These are phyloP conservation scores for Stegastes partitus DNA, from an alignment of 2,113 vertebrate genomes.

Conservation along the genomic window DNA sequence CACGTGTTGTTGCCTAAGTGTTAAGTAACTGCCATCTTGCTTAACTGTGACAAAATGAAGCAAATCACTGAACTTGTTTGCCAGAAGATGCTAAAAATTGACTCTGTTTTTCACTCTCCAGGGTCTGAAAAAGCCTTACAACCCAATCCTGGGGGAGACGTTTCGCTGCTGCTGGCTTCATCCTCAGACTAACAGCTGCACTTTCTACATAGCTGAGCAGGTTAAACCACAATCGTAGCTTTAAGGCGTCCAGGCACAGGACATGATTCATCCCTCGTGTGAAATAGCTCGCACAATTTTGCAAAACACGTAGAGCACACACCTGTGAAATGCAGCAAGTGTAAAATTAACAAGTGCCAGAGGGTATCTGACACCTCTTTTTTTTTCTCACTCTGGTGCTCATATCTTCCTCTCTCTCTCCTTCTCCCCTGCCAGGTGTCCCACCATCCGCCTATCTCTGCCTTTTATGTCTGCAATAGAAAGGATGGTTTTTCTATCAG, in stretches of 20 bases:
- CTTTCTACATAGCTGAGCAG: conserved; percentile 98
- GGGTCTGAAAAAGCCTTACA: conserved; percentile 99
- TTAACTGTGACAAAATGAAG: not conserved
- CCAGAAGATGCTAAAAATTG: not conserved
- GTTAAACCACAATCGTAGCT: conserved; percentile 71
- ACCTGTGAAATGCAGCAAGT: conserved; percentile 9
- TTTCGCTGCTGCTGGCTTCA: conserved; percentile 98
- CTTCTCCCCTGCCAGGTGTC: conserved; percentile 88
- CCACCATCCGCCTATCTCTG: conserved; percentile 95
- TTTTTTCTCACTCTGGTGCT: conserved; percentile 1
- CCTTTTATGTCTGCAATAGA: conserved; percentile 95
- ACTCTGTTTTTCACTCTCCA: conserved; percentile 65
- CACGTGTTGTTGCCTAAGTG: too few species aligned
- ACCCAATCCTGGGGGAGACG: conserved; percentile 95
- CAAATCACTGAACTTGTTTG: too few species aligned
- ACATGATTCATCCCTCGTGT: not conserved
- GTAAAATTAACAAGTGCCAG: conserved; percentile 9
- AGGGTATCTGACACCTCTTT: not conserved
- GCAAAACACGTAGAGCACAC: not conserved
- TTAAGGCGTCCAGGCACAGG: not conserved
- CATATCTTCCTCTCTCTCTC: conserved; percentile 1
- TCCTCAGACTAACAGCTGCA: conserved; percentile 93
- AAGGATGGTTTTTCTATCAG: conserved; percentile 95
- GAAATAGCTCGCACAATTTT: conserved; percentile 6
- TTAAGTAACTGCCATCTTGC: not conserved